Base-by-base conservation (phyloP, 92 coral and sea anemone genomes). In the Pocillopora meandrina region DNA sequence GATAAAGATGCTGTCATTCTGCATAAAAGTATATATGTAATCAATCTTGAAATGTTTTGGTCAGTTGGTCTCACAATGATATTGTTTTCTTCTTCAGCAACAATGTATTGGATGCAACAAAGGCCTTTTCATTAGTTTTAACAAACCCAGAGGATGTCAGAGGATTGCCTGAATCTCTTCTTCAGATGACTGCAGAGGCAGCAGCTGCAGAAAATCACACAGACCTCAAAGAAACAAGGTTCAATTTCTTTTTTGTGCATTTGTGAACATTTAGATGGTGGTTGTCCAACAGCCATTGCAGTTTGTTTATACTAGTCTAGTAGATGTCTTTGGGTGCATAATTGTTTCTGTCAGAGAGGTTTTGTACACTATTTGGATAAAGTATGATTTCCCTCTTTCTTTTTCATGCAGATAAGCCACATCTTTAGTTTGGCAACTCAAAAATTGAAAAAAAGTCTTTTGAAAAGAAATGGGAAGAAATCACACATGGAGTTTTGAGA, bases 81-180 rank as follows among this genome's bases (percentile, higher is more conserved):
- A 26, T n/a, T 75, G 3, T 82, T 74, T 56, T 49, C 60, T 49
- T 21, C 34, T 81, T 33, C 52, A 94, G 98, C 83, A 92, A 94
- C 82, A 94, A 94, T 82, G 95, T 94, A 58, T 86, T 94, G 80
- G 98, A 94, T 80, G 90, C 95, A 70, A 87, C 89, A 23, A 94
- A 94, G 84, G 69, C 89, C 75, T 94, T 90, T 66, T 87, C 98
- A 13, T 74, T 92, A 21, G 64, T 82, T 23, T 72, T 94, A 33
- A 89, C 95, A 73, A 88, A 92, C 61, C 89, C 85, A 0, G 83
- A 78, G 16, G 87, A 94, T 86, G 92, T 92, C 36, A 31, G 61
- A 18, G 98, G 98, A n/a, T 65, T 94, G 71, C 98, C 98, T 0
- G 86, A 80, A 15, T 89, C 98, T 9, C 84, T 94, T 52, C 83